These are phyloP conservation scores for Bellardia pandia DNA, from an alignment of 2,888 invertebrate genomes.

Conservation along the genomic window DNA sequence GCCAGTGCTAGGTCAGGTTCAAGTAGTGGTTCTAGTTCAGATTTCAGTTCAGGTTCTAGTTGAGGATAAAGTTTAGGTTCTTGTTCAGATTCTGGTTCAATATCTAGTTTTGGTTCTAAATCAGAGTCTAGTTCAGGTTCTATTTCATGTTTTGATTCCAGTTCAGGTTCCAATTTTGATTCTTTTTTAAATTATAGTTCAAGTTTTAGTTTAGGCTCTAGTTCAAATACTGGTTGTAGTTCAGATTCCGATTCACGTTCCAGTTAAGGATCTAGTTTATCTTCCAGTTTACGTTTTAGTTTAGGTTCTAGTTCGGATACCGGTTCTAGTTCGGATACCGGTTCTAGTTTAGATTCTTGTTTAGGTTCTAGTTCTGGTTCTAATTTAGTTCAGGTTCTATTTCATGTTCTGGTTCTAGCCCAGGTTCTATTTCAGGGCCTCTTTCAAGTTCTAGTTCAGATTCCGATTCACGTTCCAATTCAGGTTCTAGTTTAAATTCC, in stretches of 20 bases:
- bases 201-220: neutral
- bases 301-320: too few relatives aligned
- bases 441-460: too few relatives aligned
- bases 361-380: neutral
- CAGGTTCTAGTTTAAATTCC: too few relatives aligned
- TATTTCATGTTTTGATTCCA: neutral
- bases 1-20: too few relatives aligned
- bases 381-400: neutral
- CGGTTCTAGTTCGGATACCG: too few relatives aligned
- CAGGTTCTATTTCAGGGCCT: neutral
- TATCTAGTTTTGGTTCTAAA: neutral
- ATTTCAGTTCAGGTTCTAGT: neutral
- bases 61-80: neutral
- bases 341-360: too few relatives aligned
- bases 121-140: neutral
- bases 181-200: neutral
- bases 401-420: neutral
- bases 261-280: too few relatives aligned
- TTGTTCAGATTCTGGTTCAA: neutral
- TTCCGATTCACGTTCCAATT: too few relatives aligned
- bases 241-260: neutral
- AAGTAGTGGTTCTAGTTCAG: neutral
- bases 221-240: neutral
- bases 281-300: too few relatives aligned
- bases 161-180: neutral